Conservation (phyloP, 2,113 vertebrate genomes). For the Platichthys flesus region DNA sequence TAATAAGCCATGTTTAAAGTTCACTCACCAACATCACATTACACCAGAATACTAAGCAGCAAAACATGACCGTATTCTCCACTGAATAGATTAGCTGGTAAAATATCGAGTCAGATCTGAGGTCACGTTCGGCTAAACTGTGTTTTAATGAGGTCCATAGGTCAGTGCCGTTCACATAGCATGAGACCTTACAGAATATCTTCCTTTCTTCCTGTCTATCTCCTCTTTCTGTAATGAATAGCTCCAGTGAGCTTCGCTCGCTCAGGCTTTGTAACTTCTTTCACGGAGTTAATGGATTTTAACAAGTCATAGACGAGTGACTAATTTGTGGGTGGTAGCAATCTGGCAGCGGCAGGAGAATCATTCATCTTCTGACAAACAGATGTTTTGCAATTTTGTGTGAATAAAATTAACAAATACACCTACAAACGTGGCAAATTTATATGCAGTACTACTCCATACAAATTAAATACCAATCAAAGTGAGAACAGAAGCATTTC, state of each 20-base stretch:
- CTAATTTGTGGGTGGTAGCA: slow-evolving; percentile 38
- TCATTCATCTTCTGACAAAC: slow-evolving; percentile 27
- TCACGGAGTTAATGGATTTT: slow-evolving; percentile 24
- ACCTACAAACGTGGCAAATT: slow-evolving; percentile 11
- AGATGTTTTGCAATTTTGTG: slow-evolving; percentile 42
- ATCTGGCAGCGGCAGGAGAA: slow-evolving; percentile 25
- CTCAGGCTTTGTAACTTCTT: slow-evolving; percentile 7
- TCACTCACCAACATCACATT: no score
- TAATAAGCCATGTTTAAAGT: no score
- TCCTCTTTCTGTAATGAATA: slow-evolving; percentile 3
- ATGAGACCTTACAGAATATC: not conserved
- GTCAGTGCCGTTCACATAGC: slow-evolving; percentile 15
- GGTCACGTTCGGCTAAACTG: slow-evolving; percentile 19
- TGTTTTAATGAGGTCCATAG: slow-evolving; percentile 15
- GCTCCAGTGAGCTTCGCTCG: not conserved
- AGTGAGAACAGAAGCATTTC: not conserved
- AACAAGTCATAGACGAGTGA: slow-evolving; percentile 26
- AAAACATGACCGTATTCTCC: not conserved
- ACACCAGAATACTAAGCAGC: no score
- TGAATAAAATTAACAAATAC: slow-evolving; percentile 6
- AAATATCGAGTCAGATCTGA: not conserved
- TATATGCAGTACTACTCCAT: not conserved
- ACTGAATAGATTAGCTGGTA: slow-evolving; percentile 20
- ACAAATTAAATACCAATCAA: not conserved
- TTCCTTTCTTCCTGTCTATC: not conserved